These are phyloP conservation scores for Menidia menidia DNA, from an alignment of 2,797 vertebrate species.

Conservation along the genomic window DNA sequence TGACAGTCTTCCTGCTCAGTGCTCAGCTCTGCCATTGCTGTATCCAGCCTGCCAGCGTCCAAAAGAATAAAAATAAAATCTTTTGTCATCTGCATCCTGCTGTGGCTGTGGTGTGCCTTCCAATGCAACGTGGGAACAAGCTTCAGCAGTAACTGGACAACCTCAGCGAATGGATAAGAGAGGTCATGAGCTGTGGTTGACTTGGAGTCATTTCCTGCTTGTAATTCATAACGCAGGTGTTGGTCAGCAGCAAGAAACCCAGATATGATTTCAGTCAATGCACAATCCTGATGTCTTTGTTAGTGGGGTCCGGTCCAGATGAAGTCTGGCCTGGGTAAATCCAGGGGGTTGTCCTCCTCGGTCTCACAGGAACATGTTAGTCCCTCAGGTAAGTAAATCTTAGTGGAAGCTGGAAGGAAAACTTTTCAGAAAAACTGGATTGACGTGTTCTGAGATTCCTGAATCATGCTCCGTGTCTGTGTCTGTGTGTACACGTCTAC, in stretches of 20 bases:
- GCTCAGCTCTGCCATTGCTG: conserved; percentile 18
- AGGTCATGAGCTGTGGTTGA: conserved; percentile 45
- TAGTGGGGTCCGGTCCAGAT: conserved; percentile 39
- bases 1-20: conserved; percentile 15
- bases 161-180: conserved; percentile 21
- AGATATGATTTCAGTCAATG: conserved; percentile 77
- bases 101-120: conserved; percentile 3
- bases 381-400: conserved; percentile 63
- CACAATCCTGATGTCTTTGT: conserved; percentile 59
- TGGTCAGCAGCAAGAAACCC: conserved; percentile 52
- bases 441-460: conserved; percentile 61
- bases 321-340: conserved; percentile 47
- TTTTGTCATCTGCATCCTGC: conserved; percentile 9
- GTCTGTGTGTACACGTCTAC: conserved; percentile 34
- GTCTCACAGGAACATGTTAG: conserved; percentile 52
- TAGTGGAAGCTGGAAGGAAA: conserved; percentile 48
- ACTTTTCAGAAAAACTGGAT: conserved; percentile 64
- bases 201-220: conserved; percentile 49
- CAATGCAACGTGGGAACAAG: conserved; percentile 49
- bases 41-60: conserved; percentile 8
- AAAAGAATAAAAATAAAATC: not conserved
- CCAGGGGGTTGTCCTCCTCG: conserved; percentile 47
- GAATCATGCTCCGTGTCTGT: conserved; percentile 20
- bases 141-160: not conserved
- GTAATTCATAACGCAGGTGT: conserved; percentile 68